Base-by-base conservation (phyloP, 2,797 vertebrate species). In the Rhynchotus rufescens region DNA sequence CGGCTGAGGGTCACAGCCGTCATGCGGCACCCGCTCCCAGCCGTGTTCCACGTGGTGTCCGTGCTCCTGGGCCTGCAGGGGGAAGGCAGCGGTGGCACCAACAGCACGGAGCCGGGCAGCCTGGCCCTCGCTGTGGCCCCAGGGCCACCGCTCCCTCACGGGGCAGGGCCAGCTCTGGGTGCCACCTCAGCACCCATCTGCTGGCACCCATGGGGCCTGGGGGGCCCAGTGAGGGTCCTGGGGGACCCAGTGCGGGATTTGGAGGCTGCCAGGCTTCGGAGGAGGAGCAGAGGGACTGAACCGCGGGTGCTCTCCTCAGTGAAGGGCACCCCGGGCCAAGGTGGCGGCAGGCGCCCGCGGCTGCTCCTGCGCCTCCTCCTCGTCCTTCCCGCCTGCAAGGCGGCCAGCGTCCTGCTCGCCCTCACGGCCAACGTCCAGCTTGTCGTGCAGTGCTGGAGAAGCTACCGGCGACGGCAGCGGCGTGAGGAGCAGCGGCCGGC, bases 31-130 rank as follows among this genome's bases (percentile, higher is more conserved):
- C 69, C 9, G 1, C 34, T 73, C 7, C 61, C 64, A 17, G 19
- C 56, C 61, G 54, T 26, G 11, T 32, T 77, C 44, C n/a, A 12
- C 17, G 1, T 11, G 47, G 49, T 16, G 17, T 34, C 42, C 0
- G 0, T 26, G 10, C 9, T 47, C 54, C 60, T 80, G 59, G 56
- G 68, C 30, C 64, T 82, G 45, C 68, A 42, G 28, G 0, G 2
- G 62, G 42, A 54, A 10, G 26, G 15, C 19, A 7, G 47, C 15
- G 26, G 13, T 13, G 12, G 52, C 19, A 14, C 52, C 77, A 62
- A 40, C 0, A 2, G 59, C 32, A 28, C 59, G 0, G 5, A 26
- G 13, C 22, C 1, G 0, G 57, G 15, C 0, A 7, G 10, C 54
- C 21, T 1, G 10, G 68, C 42, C 61, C 36, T 15, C 2, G 13